A percentile compares a stretch with the other conserved stretches of the same genome.
These are phyloP conservation scores for Pollachius pollachius DNA, from an alignment of 2,113 vertebrate genomes.

Conservation along the genomic window DNA sequence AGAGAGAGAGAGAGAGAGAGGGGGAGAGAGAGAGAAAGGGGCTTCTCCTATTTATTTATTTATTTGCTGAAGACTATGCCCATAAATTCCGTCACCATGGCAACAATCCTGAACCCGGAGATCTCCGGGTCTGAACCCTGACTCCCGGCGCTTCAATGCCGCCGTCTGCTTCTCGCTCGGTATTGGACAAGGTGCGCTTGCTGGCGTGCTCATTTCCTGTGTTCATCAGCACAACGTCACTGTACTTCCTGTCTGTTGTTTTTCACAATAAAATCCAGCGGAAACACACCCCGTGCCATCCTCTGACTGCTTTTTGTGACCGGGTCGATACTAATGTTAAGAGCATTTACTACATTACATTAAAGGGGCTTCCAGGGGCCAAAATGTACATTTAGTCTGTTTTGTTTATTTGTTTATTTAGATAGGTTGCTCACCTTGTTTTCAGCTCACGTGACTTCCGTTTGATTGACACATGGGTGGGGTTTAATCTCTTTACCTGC, in stretches of 20 bases:
- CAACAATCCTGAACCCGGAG: conserved; percentile 35
- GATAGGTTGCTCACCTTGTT: too few species aligned
- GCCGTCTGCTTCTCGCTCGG: neutral
- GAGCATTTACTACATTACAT: too few species aligned
- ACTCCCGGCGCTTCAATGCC: neutral
- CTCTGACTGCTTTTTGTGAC: neutral
- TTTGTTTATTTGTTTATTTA: neutral
- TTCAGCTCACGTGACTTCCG: too few species aligned
- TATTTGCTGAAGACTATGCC: conserved; percentile 42
- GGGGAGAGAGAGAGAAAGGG: conserved; percentile 23
- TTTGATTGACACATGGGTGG: too few species aligned
- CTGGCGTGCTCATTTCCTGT: too few species aligned
- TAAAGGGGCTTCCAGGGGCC: too few species aligned
- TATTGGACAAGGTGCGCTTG: neutral
- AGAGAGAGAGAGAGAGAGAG: conserved; percentile 15
- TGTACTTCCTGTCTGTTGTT: conserved; percentile 51
- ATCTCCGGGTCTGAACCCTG: conserved; percentile 1
- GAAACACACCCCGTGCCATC: conserved; percentile 23
- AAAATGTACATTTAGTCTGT: neutral
- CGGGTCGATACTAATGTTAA: neutral
- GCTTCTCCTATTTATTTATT: conserved; percentile 52
- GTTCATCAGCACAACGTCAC: neutral
- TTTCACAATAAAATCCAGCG: conserved; percentile 61
- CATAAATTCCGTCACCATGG: conserved; percentile 32
- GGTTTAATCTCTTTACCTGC: too few species aligned